Evolutionary conservation across 1,140 invertebrate species (phyloP), one percentile per base, ranked within the genome.

Genomic region (Calycopis cecrops): DNA sequence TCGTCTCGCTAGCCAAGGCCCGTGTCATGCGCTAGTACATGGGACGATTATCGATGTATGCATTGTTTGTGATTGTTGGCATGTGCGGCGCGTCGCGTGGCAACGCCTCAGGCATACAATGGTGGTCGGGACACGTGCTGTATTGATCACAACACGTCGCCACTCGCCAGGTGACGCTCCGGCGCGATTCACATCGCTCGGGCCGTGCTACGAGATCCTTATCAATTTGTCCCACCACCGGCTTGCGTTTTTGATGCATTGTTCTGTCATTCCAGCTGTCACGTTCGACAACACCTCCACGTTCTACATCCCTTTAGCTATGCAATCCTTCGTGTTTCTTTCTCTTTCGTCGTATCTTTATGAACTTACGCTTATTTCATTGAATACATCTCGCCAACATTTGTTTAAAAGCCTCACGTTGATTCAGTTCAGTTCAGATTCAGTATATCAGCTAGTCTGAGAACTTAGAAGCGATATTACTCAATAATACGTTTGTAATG

Each of bases 101-200:
- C 63, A 62, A 67, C 72, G 69, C 75, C 74, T 75, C 76, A 69
- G 57, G 76, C 73, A 80, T 78, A 83, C 78, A 83, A 83, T 83
- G 68, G 76, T 67, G 65, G 58, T 59, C 65, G 60, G 62, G 74
- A 76, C 79, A 82, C 79, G 82, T 79, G 82, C 82, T 80, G 65
- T 65, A 76, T 79, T 73, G 76, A 77, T 79, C 69, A 61, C 50
- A 47, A 1, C 17, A 33, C 21, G 37, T 33, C 34, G 52, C 21
- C 40, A 7, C 52, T 37, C n/a, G 35, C 35, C 51, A 18, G 18
- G 28, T 16, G 9, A 3, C 38, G 33, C 64, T 69, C 73, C 77
- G 73, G 76, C 72, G 51, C 73, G 75, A 79, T 81, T 82, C 77
- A 67, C 73, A 73, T 80, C 64, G 68, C 55, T 65, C 60, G 64